Evolutionary conservation across 2,888 invertebrate genomes (phyloP).

Genomic region (Cyclophora punctaria): DNA sequence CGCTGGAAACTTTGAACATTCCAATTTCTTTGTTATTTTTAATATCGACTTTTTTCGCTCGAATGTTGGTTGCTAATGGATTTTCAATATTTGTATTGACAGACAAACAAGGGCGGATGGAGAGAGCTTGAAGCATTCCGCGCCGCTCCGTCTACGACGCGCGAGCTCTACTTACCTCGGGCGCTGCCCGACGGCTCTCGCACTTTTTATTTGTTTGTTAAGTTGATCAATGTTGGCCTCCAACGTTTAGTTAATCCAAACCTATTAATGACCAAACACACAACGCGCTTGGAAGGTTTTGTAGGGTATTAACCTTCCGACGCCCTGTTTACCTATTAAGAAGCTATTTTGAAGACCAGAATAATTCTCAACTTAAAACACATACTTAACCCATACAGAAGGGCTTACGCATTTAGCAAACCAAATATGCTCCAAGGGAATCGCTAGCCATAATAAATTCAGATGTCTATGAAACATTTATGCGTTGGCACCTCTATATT

Average conservation of each 20-base stretch:
- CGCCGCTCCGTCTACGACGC: background rate
- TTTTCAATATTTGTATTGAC: slow-evolving; percentile 71
- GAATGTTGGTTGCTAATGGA: slow-evolving; percentile 64
- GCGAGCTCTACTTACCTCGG: background rate
- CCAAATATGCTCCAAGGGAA: slow-evolving; percentile 16
- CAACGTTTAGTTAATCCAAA: too few species aligned
- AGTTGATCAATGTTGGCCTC: too few species aligned
- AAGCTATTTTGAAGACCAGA: background rate
- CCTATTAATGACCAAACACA: too few species aligned
- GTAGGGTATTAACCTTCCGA: too few species aligned
- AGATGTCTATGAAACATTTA: slow-evolving; percentile 23
- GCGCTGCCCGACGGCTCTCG: too few species aligned
- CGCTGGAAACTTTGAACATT: slow-evolving; percentile 43
- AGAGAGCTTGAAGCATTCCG: slow-evolving; percentile 38
- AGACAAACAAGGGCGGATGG: slow-evolving; percentile 59
- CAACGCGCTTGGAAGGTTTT: too few species aligned
- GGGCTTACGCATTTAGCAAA: slow-evolving; percentile 1
- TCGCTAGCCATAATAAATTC: slow-evolving; percentile 20
- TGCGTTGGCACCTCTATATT: slow-evolving; percentile 14
- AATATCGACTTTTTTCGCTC: slow-evolving; percentile 62
- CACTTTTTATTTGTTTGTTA: too few species aligned
- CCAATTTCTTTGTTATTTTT: slow-evolving; percentile 63
- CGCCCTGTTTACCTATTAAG: too few species aligned
- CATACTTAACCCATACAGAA: too few species aligned
- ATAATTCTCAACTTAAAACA: background rate